Base-by-base conservation (phyloP, 2,113 vertebrate genomes). In the Serinus canaria region DNA sequence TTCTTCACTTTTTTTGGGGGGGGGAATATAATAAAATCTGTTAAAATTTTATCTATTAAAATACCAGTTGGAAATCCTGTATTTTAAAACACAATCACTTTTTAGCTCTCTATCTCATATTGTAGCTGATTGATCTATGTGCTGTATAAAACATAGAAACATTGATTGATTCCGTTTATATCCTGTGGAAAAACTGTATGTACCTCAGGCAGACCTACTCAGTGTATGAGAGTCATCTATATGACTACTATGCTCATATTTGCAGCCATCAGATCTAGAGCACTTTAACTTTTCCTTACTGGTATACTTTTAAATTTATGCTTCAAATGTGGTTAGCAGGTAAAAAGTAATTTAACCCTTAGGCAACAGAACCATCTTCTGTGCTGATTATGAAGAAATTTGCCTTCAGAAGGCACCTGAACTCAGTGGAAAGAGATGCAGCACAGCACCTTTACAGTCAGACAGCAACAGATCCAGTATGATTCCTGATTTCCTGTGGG, bases 31-130 rank as follows among this genome's bases (percentile, higher is more conserved):
- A 28, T 24, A 74, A 89, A 58, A 77, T 46, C 27, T 59, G 2
- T 22, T 27, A 28, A 63, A 78, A 63, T 63, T 23, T 12, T 4
- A 41, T 46, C 24, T 88, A 49, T 69, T 89, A 66, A 52, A 80
- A 62, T 24, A 3, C 3, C 39, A 43, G 2, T 25, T 55, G 28
- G 41, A 75, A 96, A 92, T 91, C 43, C 15, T 56, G 5, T 77
- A 77, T 94, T 96, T 77, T 91, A 81, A 95, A 97, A 86, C 19
- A 73, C 87, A 81, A 90, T 43, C 16, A 74, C 47, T 92, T 87
- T 91, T 96, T 70, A 74, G 39, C 28, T 53, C 8, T 70, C 9
- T 4, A 19, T 59, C 5, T 91, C 73, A 50, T 46, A 59, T 24
- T 56, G 8, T 15, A 77, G 14, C 10, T 43, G 25, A 7, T 20